Evolutionary conservation across 2,797 vertebrate species (phyloP), one percentile per base, ranked within the genome.

Genomic region (Dendrocincla tyrannina): DNA sequence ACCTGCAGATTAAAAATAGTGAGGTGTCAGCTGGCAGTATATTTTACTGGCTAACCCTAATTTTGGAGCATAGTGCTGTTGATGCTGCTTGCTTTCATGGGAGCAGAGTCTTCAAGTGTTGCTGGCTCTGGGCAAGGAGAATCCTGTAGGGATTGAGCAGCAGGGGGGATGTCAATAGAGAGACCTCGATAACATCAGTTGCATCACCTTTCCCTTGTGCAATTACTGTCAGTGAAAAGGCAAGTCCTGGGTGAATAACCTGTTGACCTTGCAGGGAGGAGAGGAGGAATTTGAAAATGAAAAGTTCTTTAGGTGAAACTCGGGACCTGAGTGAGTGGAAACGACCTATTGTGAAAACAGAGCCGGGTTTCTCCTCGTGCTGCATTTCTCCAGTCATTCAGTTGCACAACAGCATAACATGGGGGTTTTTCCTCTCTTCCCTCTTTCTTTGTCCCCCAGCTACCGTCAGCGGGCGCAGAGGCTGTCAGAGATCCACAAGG

Each of bases 401-500:
- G 22, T 88, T 89, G 53, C 84, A 49, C 76, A 37, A 15, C 3
- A 32, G 1, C 24, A 1, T 1, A 23, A 52, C 27, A 1, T 79
- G 46, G 41, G 13, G 18, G 13, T 25, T 59, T 41, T 5, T 28
- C 76, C 42, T n/a, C 73, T 55, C 35, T 93, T 50, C 46, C 44
- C 8, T 56, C 7, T 73, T 9, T 53, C 64, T 64, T 30, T 39
- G 44, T 67, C 44, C 37, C 11, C 97, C 75, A 99, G 99, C 97
- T 99, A 99, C 94, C 98, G 98, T n/a, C 98, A 98, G 92, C 98
- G 97, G 87, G 99, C 99, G 15, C 98, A 76, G 80, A 96, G 98
- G 88, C 98, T 99, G 72, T 99, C 99, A 7, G 98, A 98, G 96
- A 99, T 99, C 96, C 99, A 99, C 98, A 99, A 98, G 98, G 99